These are phyloP conservation scores for Agrotis exclamationis DNA, from an alignment of 2,888 invertebrate genomes.

Conservation along the genomic window DNA sequence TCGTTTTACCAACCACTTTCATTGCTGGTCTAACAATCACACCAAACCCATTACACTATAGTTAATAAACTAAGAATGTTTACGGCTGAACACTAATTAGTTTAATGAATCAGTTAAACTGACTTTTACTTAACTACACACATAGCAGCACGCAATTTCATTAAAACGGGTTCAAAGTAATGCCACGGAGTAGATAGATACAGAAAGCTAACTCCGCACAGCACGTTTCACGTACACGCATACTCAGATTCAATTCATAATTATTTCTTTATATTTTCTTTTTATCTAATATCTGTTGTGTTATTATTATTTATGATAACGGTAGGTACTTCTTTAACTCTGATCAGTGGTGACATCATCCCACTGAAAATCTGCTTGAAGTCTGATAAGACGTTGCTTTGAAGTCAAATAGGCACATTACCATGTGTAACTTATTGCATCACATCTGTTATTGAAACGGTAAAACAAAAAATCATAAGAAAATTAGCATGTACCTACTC, in stretches of 20 bases:
- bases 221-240: too few species aligned
- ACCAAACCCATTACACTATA: not conserved
- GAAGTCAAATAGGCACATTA: not conserved
- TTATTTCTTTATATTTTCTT: too few species aligned
- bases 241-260: too few species aligned
- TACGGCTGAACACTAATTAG: slow-evolving; percentile 44
- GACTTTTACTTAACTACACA: slow-evolving; percentile 56
- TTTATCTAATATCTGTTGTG: too few species aligned
- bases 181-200: not conserved
- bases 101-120: slow-evolving; percentile 52
- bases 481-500: too few species aligned
- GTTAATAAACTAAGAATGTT: slow-evolving; percentile 41
- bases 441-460: not conserved
- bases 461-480: too few species aligned
- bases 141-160: slow-evolving; percentile 45
- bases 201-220: slow-evolving; percentile 3
- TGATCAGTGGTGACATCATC: too few species aligned
- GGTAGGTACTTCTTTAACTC: too few species aligned
- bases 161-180: slow-evolving; percentile 34
- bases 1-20: not conserved
- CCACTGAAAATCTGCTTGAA: too few species aligned
- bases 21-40: not conserved
- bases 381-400: not conserved
- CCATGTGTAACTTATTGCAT: not conserved
- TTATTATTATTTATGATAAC: too few species aligned